These are phyloP conservation scores for Botrylloides violaceus DNA, from an alignment of 23 tunicate species.

Conservation along the genomic window DNA sequence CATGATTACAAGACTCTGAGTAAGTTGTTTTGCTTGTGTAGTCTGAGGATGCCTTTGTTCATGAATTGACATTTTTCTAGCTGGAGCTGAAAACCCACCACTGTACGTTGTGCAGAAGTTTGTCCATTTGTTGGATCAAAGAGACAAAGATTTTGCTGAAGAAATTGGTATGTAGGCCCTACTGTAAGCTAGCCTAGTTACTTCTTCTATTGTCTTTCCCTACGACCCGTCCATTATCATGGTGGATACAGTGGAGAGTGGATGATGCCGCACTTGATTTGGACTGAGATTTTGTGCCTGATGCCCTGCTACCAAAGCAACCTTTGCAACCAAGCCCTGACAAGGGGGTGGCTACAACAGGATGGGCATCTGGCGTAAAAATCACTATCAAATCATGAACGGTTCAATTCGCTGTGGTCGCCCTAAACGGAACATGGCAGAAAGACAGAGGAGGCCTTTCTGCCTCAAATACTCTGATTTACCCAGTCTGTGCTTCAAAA, in stretches of 20 bases:
- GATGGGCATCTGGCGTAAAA: too few species aligned
- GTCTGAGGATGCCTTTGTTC: background rate
- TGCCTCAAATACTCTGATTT: too few species aligned
- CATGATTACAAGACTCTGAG: slow-evolving; percentile 88
- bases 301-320: too few species aligned
- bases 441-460: too few species aligned
- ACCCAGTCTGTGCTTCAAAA: too few species aligned
- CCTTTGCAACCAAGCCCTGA: too few species aligned
- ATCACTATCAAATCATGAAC: too few species aligned
- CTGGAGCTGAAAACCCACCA: slow-evolving; percentile 91
- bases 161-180: slow-evolving; percentile 97
- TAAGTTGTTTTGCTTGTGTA: slow-evolving; percentile 17
- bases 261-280: background rate
- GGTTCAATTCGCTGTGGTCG: too few species aligned
- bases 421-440: too few species aligned
- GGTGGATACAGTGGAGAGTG: background rate
- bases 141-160: slow-evolving; percentile 94
- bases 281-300: too few species aligned
- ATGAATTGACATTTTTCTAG: slow-evolving; percentile 18
- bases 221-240: background rate
- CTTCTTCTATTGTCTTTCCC: background rate
- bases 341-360: too few species aligned
- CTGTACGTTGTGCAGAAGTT: slow-evolving; percentile 79
- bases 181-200: background rate
- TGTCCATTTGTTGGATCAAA: slow-evolving; percentile 91